Conservation (phyloP, 30 jellyfish, hydroid and myxozoan genomes). For the Clytia hemisphaerica region DNA sequence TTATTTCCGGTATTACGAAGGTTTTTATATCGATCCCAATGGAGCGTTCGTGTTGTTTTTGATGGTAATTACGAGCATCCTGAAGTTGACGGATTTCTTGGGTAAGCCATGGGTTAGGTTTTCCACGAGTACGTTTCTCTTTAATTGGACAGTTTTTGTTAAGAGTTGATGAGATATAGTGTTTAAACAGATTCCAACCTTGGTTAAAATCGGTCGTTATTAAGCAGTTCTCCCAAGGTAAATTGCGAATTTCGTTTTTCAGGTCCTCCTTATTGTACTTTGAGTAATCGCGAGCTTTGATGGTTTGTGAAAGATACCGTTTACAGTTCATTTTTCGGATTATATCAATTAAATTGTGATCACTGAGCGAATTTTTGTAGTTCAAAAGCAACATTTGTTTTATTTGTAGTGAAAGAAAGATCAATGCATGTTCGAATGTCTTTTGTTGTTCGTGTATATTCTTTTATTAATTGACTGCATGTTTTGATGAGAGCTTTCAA, state of each 20-base stretch:
- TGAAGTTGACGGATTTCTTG: conserved; percentile 20
- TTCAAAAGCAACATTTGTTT: not conserved
- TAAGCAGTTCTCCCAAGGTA: conserved; percentile 33
- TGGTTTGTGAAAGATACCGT: conserved; percentile 31
- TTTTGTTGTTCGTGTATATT: not conserved
- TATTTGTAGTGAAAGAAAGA: not conserved
- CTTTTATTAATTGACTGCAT: not conserved
- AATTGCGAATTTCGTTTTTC: conserved; percentile 26
- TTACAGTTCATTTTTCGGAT: conserved; percentile 45
- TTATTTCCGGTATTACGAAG: conserved; percentile 34
- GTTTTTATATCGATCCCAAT: conserved; percentile 52
- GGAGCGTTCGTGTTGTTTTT: conserved; percentile 23
- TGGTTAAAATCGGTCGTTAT: conserved; percentile 23
- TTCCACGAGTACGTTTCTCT: conserved; percentile 40
- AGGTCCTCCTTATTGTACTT: conserved; percentile 44
- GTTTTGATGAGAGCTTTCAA: conserved; percentile 15
- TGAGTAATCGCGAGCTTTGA: conserved; percentile 29
- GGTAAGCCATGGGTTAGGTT: conserved; percentile 54
- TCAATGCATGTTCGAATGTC: not conserved
- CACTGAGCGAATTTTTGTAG: conserved; percentile 36
- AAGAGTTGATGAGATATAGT: conserved; percentile 24
- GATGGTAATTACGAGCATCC: conserved; percentile 46
- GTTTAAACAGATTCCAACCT: conserved; percentile 38
- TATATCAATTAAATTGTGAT: conserved; percentile 49
- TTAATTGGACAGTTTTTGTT: conserved; percentile 52